phyloP scores from a whole-genome alignment of 2,888 invertebrate genomes.

The Plutella xylostella region DNA sequence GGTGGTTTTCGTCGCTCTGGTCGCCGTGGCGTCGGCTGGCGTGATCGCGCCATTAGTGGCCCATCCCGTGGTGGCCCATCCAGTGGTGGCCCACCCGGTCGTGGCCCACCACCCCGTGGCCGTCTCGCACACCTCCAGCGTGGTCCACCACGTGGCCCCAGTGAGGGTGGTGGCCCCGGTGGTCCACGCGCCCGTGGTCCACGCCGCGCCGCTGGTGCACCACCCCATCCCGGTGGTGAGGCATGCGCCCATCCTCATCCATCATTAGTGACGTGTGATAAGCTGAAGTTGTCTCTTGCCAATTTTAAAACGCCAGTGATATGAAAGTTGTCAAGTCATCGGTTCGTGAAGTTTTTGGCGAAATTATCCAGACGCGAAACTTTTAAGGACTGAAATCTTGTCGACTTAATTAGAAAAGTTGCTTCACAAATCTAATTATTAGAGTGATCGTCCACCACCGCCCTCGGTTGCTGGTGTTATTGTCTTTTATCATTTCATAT shows the following conservation, averaged over 20 bases:
- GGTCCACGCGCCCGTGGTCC: slow-evolving; percentile 26
- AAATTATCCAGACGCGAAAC: no score
- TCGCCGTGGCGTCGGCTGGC: slow-evolving; percentile 50
- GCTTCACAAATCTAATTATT: no score
- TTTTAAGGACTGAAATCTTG: no score
- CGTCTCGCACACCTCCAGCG: slow-evolving; percentile 32
- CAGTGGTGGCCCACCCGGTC: slow-evolving; percentile 32
- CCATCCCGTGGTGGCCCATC: slow-evolving; percentile 42
- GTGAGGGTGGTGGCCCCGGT: slow-evolving; percentile 30
- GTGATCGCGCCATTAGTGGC: slow-evolving; percentile 35
- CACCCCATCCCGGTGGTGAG: slow-evolving; percentile 35
- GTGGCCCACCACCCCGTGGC: slow-evolving; percentile 30
- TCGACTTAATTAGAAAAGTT: no score
- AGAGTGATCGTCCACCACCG: no score
- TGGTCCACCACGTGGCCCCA: slow-evolving; percentile 32
- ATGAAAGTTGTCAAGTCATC: no score
- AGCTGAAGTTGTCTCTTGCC: no score
- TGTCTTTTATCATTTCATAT: no score
- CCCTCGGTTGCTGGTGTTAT: no score
- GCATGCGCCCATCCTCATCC: slow-evolving; percentile 40
- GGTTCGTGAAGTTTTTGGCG: no score
- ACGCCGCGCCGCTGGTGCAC: slow-evolving; percentile 27
- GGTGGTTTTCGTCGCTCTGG: slow-evolving; percentile 49
- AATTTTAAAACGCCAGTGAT: no score
- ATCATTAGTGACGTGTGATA: slow-evolving; percentile 33